Conservation (phyloP, 2,888 invertebrate genomes). For the Mythimna albipuncta region DNA sequence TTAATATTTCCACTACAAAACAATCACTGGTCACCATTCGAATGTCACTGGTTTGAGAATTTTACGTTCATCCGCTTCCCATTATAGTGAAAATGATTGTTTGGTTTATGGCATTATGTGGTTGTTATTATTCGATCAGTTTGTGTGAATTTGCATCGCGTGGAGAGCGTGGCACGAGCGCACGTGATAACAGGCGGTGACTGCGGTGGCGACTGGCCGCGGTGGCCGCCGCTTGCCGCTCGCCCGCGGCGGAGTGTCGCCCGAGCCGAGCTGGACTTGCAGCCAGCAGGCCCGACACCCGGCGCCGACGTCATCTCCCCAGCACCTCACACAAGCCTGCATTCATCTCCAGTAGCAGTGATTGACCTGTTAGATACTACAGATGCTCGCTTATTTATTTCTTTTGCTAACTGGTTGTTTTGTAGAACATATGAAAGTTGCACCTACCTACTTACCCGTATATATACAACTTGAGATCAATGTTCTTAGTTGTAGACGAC, state of each 20-base stretch:
- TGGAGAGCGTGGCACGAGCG: constrained; percentile 48
- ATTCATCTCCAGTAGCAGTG: constrained; percentile 22
- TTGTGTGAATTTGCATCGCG: constrained; percentile 60
- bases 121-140: constrained; percentile 68
- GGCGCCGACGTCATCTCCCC: constrained; percentile 3
- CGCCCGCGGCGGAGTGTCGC: constrained; percentile 18
- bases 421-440: constrained; percentile 30
- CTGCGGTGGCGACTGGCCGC: constrained; percentile 58
- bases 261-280: constrained; percentile 20
- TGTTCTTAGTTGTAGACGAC: not conserved
- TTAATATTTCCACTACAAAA: constrained; percentile 58
- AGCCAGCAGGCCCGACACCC: constrained; percentile 15
- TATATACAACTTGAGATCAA: constrained; percentile 6
- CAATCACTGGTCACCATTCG: constrained; percentile 57
- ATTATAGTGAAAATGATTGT: constrained; percentile 68
- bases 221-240: constrained; percentile 27
- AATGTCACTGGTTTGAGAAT: constrained; percentile 58
- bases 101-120: constrained; percentile 69
- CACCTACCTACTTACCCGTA: constrained; percentile 7
- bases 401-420: constrained; percentile 34
- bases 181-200: constrained; percentile 58
- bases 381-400: constrained; percentile 22
- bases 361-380: constrained; percentile 24
- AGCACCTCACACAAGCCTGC: constrained; percentile 13
- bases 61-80: constrained; percentile 64